Conservation (phyloP, 1,140 invertebrate genomes). For the Gryllus bimaculatus region DNA sequence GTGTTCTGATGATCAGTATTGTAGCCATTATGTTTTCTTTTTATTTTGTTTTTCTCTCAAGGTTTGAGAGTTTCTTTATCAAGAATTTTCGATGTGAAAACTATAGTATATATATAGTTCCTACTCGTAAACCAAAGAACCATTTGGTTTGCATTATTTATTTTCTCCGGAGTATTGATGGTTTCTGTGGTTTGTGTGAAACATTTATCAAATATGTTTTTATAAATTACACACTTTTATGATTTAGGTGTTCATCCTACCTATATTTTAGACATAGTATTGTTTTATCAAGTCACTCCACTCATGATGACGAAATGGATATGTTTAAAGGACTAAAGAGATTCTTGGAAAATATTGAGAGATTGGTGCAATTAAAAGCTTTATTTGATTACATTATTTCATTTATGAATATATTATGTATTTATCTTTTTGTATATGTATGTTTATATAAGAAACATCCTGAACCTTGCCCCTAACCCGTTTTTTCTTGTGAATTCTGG, state of each 20-base stretch:
- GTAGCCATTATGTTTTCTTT: neutral
- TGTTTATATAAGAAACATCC: too few relatives aligned
- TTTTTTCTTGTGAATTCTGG: too few relatives aligned
- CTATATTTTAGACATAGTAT: neutral
- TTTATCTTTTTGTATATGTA: too few relatives aligned
- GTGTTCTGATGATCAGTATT: neutral
- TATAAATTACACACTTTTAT: neutral
- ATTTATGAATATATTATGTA: neutral
- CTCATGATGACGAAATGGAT: neutral
- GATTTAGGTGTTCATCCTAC: neutral
- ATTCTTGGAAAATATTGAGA: neutral
- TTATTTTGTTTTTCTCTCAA: neutral
- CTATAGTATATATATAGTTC: neutral
- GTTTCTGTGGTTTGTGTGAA: neutral
- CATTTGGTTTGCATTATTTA: neutral
- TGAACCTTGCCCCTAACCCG: too few relatives aligned
- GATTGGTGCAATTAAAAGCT: neutral
- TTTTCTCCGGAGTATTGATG: neutral
- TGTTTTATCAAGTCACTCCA: neutral
- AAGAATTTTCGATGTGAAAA: neutral
- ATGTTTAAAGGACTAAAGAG: neutral
- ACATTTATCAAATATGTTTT: neutral
- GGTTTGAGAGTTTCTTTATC: neutral
- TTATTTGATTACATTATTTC: neutral
- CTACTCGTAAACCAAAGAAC: neutral